Base-by-base conservation (phyloP, 2,797 vertebrate species). In the Epinephelus coioides region DNA sequence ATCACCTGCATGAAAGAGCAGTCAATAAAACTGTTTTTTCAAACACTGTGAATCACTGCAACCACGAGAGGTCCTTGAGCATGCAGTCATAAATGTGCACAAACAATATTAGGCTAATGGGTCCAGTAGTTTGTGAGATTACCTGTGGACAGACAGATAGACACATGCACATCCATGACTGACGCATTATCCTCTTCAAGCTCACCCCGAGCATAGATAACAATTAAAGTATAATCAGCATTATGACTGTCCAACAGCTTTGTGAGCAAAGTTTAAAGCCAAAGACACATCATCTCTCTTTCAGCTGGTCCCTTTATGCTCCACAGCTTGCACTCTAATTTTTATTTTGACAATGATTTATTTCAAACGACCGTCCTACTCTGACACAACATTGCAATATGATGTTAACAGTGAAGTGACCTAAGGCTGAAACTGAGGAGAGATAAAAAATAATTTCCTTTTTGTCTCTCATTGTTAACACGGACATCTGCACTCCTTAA, bases 321-420 rank as follows among this genome's bases (percentile, higher is more conserved):
- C 69, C 50, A 65, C 47, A 54, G n/a, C n/a, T 47, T 60, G 14
- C 54, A 14, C 21, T 55, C 12, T 34, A n/a, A 73, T 70, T 57
- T 60, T n/a, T 21, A 18, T 50, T 66, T 30, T 54, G 76, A 49
- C 60, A 60, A 49, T 69, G 44, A 78, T 78, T 73, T 67, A 61
- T 75, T 71, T 72, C 25, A 51, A 64, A 78, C 11, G 19, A 56
- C 53, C 21, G 44, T 34, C 62, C 51, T 13, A 25, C 21, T 23
- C 47, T 65, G 44, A 57, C 44, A 34, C 18, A 30, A 44, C 27
- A 67, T 21, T 72, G 10, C 46, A 69, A 70, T 71, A 64, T 56
- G 76, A 55, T 73, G 21, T 66, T 76, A 66, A 72, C 53, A 75
- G 63, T 55, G 25, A 61, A 56, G n/a, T 23, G 54, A 80, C 38